A percentile compares a stretch with the other conserved stretches of the same genome.
Evolutionary conservation across 2,888 invertebrate genomes (phyloP).

Genomic region (Netelia melanura): DNA sequence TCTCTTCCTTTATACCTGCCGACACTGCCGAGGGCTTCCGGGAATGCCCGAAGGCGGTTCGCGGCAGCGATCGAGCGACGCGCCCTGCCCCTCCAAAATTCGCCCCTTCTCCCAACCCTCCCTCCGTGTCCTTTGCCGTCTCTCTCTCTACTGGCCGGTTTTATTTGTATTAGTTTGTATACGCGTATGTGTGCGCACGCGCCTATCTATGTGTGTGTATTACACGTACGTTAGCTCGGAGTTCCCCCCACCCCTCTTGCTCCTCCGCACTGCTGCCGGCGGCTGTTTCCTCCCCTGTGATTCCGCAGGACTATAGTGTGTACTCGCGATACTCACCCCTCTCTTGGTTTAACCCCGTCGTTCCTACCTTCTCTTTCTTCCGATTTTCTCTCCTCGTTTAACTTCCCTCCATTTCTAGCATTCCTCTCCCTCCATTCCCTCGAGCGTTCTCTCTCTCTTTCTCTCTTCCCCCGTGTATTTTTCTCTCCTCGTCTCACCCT

Average conservation of each 20-base stretch:
- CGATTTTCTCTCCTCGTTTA: slow-evolving; percentile 13
- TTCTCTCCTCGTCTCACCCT: neutral
- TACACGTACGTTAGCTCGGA: slow-evolving; percentile 5
- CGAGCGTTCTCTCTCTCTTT: slow-evolving; percentile 22
- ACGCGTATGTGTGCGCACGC: neutral
- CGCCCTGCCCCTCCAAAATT: slow-evolving; percentile 68
- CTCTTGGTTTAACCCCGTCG: neutral
- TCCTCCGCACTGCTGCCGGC: slow-evolving; percentile 36
- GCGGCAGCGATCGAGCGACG: slow-evolving; percentile 77
- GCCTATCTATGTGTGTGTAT: slow-evolving; percentile 19
- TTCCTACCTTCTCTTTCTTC: neutral
- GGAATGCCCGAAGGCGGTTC: slow-evolving; percentile 74
- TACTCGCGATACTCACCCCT: slow-evolving; percentile 49
- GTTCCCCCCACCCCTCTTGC: slow-evolving; percentile 42
- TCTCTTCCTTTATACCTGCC: slow-evolving; percentile 71
- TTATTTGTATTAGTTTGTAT: neutral
- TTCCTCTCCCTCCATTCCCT: slow-evolving; percentile 3
- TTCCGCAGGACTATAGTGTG: slow-evolving; percentile 57
- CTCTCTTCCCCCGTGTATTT: slow-evolving; percentile 20
- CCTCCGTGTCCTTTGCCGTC: slow-evolving; percentile 56
- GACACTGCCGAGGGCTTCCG: slow-evolving; percentile 73
- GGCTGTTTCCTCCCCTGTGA: slow-evolving; percentile 71
- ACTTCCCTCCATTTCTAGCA: slow-evolving; percentile 4
- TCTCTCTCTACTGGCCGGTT: slow-evolving; percentile 21
- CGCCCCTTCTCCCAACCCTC: slow-evolving; percentile 43